phyloP scores from a whole-genome alignment of 2,888 invertebrate species.

The Sacculina carcini region DNA sequence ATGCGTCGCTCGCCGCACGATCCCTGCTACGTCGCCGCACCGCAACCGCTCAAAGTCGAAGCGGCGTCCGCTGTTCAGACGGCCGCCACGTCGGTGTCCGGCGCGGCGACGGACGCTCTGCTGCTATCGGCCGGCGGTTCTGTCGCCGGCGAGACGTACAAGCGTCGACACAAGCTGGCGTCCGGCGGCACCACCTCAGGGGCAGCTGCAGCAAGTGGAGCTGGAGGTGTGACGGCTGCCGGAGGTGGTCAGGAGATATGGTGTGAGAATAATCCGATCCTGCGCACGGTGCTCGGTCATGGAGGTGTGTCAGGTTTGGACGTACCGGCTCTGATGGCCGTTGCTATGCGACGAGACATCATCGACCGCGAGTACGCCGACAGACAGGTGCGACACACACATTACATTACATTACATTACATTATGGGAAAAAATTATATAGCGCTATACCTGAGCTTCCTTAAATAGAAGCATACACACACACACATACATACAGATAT shows the following conservation, averaged over 20 bases:
- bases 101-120: not conserved
- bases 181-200: not conserved
- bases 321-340: not conserved
- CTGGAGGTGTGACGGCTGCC: not conserved
- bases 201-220: not conserved
- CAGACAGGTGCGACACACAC: too few species aligned
- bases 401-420: too few species aligned
- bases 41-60: too few species aligned
- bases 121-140: too few species aligned
- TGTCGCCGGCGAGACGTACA: not conserved
- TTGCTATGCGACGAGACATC: not conserved
- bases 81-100: not conserved
- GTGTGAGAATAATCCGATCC: slow-evolving; percentile 1
- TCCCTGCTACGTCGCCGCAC: too few species aligned
- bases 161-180: not conserved
- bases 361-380: slow-evolving; percentile 1
- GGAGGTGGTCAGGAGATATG: not conserved
- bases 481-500: too few species aligned
- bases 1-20: too few species aligned
- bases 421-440: too few species aligned
- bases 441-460: too few species aligned
- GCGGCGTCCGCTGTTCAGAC: too few species aligned
- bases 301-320: not conserved
- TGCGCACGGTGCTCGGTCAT: slow-evolving; percentile 1
- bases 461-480: too few species aligned